Conservation (phyloP, 2,113 vertebrate species). For the Grammomys dolichurus region DNA sequence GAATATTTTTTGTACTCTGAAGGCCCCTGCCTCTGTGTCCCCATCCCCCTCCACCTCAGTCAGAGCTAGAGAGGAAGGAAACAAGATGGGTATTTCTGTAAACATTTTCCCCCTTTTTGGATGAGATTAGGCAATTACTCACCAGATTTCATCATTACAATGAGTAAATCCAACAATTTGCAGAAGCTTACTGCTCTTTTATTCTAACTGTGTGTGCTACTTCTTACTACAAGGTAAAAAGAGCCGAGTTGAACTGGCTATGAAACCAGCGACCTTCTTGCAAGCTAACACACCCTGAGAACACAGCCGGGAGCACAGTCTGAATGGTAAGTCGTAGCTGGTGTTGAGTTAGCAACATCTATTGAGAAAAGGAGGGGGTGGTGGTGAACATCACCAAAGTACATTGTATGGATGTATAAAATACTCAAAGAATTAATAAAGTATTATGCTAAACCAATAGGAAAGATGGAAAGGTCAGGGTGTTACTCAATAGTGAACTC, state of each 20-base stretch:
- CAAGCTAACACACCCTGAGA: neutral
- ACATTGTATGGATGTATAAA: neutral
- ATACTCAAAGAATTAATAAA: neutral
- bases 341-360: conserved; percentile 17
- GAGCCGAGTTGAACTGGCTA: neutral
- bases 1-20: neutral
- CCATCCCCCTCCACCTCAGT: neutral
- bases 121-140: conserved; percentile 56
- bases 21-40: neutral
- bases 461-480: neutral
- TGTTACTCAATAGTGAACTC: neutral
- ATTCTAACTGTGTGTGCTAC: conserved; percentile 50
- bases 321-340: neutral
- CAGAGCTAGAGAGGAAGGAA: conserved; percentile 45
- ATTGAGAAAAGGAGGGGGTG: neutral
- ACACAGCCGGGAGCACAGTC: conserved; percentile 21
- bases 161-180: conserved; percentile 53
- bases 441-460: neutral
- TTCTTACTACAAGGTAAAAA: conserved; percentile 52
- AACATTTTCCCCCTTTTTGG: neutral
- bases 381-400: neutral
- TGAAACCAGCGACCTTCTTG: neutral
- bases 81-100: conserved; percentile 30
- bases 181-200: conserved; percentile 49
- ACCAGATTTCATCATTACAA: conserved; percentile 71